A percentile compares a stretch with the other conserved stretches of the same genome.
These are phyloP conservation scores for Tipula lateralis DNA, from an alignment of 2,888 invertebrate species.

Conservation along the genomic window DNA sequence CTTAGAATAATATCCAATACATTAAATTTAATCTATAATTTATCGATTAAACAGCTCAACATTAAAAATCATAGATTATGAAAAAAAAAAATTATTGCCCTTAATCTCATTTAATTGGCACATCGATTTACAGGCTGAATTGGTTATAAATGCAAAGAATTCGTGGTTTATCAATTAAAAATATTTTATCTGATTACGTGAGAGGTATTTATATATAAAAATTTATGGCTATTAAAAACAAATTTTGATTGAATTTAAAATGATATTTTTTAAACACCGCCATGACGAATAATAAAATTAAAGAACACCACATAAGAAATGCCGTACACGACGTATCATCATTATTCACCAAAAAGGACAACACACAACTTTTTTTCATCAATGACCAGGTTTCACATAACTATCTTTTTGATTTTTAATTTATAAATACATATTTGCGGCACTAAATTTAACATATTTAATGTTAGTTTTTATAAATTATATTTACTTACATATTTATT, in stretches of 20 bases:
- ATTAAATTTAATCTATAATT: neutral
- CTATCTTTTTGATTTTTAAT: neutral
- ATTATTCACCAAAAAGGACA: conserved; percentile 28
- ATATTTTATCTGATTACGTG: neutral
- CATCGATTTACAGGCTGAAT: neutral
- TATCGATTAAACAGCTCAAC: neutral
- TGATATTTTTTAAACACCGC: neutral
- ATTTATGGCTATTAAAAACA: neutral
- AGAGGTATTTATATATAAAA: neutral
- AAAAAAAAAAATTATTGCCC: neutral
- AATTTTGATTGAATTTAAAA: neutral
- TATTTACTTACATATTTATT: conserved; percentile 20
- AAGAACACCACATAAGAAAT: neutral
- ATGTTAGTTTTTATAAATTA: neutral
- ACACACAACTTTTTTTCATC: neutral
- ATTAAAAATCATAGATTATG: neutral
- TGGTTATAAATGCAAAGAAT: neutral
- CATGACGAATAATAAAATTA: conserved; percentile 26
- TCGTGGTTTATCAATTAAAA: neutral
- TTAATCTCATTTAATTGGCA: neutral
- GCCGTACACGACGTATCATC: neutral
- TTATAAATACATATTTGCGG: neutral
- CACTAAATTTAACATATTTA: neutral
- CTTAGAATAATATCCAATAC: too few species aligned
- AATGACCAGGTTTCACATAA: neutral